These are phyloP conservation scores for Myocastor coypus DNA, from an alignment of 2,113 vertebrate genomes.

Conservation along the genomic window DNA sequence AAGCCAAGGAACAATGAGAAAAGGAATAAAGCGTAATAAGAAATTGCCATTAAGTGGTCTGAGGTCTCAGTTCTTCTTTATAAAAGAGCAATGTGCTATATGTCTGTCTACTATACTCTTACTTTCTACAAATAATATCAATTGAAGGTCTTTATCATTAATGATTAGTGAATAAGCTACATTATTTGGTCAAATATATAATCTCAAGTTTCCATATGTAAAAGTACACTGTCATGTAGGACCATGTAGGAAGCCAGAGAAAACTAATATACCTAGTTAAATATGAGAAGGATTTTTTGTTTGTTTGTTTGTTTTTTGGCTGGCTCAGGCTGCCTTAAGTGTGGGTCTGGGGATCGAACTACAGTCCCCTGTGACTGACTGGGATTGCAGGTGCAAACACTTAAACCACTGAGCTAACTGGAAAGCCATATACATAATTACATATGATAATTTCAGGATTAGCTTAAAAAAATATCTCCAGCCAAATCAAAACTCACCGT, in stretches of 20 bases:
- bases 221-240: background rate
- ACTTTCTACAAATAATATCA: conserved; percentile 7
- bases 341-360: too few species aligned
- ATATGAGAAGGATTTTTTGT: background rate
- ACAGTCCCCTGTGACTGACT: too few species aligned
- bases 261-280: background rate
- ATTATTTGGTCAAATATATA: conserved; percentile 31
- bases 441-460: background rate
- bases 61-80: background rate
- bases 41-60: conserved; percentile 6
- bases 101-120: background rate
- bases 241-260: background rate
- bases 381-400: too few species aligned
- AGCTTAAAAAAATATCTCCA: conserved; percentile 1
- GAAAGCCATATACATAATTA: background rate
- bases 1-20: conserved; percentile 9
- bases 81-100: background rate
- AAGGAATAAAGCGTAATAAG: background rate
- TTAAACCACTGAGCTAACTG: too few species aligned
- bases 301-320: too few species aligned
- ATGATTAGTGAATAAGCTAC: background rate
- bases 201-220: background rate
- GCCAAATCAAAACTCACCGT: background rate
- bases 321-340: too few species aligned
- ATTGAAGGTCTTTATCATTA: conserved; percentile 7